A percentile compares a stretch with the other conserved stretches of the same genome.
phyloP scores from a whole-genome alignment of 2,888 invertebrate genomes.

The Catotricha subobsoleta region DNA sequence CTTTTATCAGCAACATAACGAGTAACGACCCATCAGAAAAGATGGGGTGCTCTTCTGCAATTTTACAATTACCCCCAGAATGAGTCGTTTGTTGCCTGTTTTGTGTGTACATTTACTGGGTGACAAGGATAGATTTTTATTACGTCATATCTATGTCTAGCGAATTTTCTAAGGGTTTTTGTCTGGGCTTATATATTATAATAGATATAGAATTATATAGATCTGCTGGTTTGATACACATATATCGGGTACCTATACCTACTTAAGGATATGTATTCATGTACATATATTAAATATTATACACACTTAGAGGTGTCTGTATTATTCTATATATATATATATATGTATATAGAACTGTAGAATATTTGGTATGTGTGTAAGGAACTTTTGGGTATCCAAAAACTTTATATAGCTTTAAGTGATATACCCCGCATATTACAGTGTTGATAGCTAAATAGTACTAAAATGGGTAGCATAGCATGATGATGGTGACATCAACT shows the following conservation, averaged over 20 bases:
- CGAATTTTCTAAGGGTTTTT: too few species aligned
- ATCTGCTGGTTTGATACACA: too few species aligned
- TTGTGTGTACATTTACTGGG: too few species aligned
- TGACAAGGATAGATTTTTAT: constrained; percentile 6
- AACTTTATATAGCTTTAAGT: not conserved
- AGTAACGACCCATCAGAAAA: constrained; percentile 7
- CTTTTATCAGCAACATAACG: constrained; percentile 14
- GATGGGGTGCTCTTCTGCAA: not conserved
- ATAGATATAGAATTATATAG: too few species aligned
- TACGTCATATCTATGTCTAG: constrained; percentile 4
- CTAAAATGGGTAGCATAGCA: not conserved
- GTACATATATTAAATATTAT: not conserved
- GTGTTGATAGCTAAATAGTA: not conserved
- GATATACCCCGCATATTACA: not conserved
- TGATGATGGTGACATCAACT: constrained; percentile 14
- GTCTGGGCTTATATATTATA: too few species aligned
- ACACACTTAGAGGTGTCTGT: not conserved
- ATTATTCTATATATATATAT: not conserved
- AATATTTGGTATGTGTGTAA: not conserved
- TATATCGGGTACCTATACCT: too few species aligned
- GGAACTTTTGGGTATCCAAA: too few species aligned
- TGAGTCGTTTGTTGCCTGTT: not conserved
- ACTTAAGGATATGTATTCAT: not conserved
- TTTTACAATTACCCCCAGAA: not conserved
- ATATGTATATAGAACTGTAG: not conserved